phyloP scores from a whole-genome alignment of 2,888 invertebrate genomes.

The Cerastis leucographa region DNA sequence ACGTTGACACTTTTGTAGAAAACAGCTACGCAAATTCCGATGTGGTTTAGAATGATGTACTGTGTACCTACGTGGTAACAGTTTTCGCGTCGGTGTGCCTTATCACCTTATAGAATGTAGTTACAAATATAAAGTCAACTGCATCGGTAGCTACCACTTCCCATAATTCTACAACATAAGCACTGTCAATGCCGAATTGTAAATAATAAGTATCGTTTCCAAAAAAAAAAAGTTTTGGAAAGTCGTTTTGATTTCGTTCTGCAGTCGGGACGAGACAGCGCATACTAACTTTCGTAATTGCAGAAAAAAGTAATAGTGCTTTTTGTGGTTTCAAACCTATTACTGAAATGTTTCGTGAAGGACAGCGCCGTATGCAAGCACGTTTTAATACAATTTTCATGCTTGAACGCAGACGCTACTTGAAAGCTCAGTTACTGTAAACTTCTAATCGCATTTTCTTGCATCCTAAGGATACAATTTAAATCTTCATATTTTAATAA shows the following conservation, averaged over 20 bases:
- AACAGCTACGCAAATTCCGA: too few relatives aligned
- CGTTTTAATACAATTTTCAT: not conserved
- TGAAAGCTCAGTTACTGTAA: not conserved
- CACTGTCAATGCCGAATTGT: not conserved
- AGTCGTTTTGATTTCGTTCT: not conserved
- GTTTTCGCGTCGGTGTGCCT: too few relatives aligned
- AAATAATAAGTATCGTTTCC: not conserved
- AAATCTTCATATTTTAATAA: constrained; percentile 7
- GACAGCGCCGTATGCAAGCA: not conserved
- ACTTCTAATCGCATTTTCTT: not conserved
- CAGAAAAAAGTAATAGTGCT: too few relatives aligned
- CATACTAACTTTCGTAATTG: not conserved
- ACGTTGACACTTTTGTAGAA: too few relatives aligned
- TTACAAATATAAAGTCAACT: not conserved
- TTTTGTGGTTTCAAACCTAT: too few relatives aligned
- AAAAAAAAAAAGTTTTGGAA: not conserved
- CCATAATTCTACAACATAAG: too few relatives aligned
- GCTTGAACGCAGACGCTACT: not conserved
- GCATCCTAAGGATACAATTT: constrained; percentile 10
- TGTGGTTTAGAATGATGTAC: too few relatives aligned
- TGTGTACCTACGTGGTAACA: too few relatives aligned
- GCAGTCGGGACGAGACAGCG: not conserved
- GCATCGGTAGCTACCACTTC: too few relatives aligned
- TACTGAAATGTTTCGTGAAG: not conserved
- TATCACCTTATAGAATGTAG: too few relatives aligned